Percentiles rank a stretch among this genome's conserved stretches.
Conservation (phyloP, 2,888 invertebrate species). For the Lamellibrachia satsuma region DNA sequence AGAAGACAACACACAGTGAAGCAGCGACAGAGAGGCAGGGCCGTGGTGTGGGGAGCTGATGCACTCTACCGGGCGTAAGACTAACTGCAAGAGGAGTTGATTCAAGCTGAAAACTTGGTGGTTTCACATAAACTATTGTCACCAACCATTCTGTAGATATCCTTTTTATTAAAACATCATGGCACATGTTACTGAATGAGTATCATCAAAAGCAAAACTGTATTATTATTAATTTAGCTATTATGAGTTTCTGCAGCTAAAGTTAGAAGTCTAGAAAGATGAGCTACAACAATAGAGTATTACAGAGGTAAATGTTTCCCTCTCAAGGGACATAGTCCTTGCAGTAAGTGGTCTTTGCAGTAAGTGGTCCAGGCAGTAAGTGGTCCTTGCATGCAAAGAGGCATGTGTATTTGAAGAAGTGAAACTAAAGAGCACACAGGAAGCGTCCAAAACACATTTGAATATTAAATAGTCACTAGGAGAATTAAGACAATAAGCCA, state of each 20-base stretch:
- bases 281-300: not conserved
- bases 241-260: not conserved
- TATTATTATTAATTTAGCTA: not conserved
- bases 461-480: not conserved
- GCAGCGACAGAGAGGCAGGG: not conserved
- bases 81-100: not conserved
- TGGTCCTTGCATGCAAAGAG: not conserved
- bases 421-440: not conserved
- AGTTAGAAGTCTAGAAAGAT: not conserved
- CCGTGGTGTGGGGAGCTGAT: not conserved
- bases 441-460: not conserved
- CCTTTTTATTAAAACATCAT: not conserved
- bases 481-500: not conserved
- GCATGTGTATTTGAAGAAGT: not conserved
- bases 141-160: not conserved
- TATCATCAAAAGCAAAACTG: not conserved
- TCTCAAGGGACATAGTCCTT: not conserved
- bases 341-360: not conserved
- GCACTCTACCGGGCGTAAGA: not conserved
- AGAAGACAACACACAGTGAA: not conserved
- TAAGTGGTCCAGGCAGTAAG: not conserved
- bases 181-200: no score
- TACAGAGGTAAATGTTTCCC: not conserved
- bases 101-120: not conserved
- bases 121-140: not conserved